Evolutionary conservation across 2,888 invertebrate species (phyloP), one percentile per base, ranked within the genome.

Genomic region (Leptopilina myrica): DNA sequence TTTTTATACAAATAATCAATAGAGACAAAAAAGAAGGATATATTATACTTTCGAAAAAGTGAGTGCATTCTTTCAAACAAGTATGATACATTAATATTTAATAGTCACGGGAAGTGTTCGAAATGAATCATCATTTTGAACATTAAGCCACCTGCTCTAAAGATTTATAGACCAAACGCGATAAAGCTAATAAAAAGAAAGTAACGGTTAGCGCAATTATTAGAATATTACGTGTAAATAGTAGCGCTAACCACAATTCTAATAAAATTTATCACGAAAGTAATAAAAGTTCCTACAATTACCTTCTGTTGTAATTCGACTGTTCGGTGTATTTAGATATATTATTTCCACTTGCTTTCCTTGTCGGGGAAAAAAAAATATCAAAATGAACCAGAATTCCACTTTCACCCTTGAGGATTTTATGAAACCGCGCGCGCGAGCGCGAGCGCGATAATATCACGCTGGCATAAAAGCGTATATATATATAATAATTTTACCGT

Each of bases 221-320:
- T 73, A 73, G 56, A 73, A 33, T 56, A 73, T 33, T 53, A 56
- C 73, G 56, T 73, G 56, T 56, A 73, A 73, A 73, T 73, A 73
- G 53, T 73, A 73, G 73, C 33, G 33, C 56, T 73, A 33, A 73
- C 53, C 73, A 73, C 53, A 73, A 56, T 73, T 73, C 73, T 73
- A 53, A 73, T 73, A 73, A 56, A 73, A 73, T 73, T 73, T 73
- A 53, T 73, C 73, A 73, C 73, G 56, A 73, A 69, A 26, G 69
- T 69, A 69, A 69, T 69, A 69, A 69, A 69, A 20, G 8, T 69
- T 69, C 20, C 14, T 11, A 73, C 33, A n/a, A 53, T 33, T 73
- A 73, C 56, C 33, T 56, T 73, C 40, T 73, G 53, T 56, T 56
- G 56, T 73, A 56, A 56, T 73, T 73, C n/a, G n/a, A n/a, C 20